A percentile compares a stretch with the other conserved stretches of the same genome.
Conservation (phyloP, 2,113 vertebrate genomes). For the Prionailurus bengalensis region DNA sequence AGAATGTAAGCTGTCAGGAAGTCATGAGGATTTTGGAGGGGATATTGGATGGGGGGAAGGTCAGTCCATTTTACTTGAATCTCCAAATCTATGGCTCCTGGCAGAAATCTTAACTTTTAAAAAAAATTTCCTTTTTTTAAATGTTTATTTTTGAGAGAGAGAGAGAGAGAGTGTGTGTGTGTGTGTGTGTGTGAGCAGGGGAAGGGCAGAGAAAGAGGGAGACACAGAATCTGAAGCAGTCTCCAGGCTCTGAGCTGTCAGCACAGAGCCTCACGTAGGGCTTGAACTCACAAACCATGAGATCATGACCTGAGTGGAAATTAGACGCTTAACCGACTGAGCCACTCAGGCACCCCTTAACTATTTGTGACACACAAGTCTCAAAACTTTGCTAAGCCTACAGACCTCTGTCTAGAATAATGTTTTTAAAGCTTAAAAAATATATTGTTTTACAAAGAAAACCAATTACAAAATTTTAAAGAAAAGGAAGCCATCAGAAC, state of each 20-base stretch:
- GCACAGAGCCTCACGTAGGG: too few relatives aligned
- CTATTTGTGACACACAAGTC: not conserved
- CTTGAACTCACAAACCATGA: too few relatives aligned
- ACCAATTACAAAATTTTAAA: not conserved
- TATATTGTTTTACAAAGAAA: not conserved
- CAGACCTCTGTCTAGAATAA: not conserved
- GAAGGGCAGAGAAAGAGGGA: too few relatives aligned
- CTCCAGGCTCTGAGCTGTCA: too few relatives aligned
- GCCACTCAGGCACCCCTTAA: too few relatives aligned
- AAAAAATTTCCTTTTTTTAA: too few relatives aligned
- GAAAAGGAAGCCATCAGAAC: not conserved
- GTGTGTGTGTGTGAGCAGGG: too few relatives aligned
- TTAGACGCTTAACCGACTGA: too few relatives aligned
- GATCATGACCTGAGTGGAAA: too few relatives aligned
- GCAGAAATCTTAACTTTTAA: not conserved
- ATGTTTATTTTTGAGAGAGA: too few relatives aligned
- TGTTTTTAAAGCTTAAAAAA: not conserved
- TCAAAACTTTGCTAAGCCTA: not conserved
- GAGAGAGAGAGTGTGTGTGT: too few relatives aligned
- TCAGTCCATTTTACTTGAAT: not conserved
- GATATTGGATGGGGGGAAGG: not conserved
- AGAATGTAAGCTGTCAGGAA: not conserved
- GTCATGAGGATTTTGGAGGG: not conserved
- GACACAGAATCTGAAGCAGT: too few relatives aligned
- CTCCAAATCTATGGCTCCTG: not conserved